Percentiles rank a stretch among this genome's conserved stretches.
These are phyloP conservation scores for Gasterosteus aculeatus DNA, from an alignment of 2,113 vertebrate species.

Conservation along the genomic window DNA sequence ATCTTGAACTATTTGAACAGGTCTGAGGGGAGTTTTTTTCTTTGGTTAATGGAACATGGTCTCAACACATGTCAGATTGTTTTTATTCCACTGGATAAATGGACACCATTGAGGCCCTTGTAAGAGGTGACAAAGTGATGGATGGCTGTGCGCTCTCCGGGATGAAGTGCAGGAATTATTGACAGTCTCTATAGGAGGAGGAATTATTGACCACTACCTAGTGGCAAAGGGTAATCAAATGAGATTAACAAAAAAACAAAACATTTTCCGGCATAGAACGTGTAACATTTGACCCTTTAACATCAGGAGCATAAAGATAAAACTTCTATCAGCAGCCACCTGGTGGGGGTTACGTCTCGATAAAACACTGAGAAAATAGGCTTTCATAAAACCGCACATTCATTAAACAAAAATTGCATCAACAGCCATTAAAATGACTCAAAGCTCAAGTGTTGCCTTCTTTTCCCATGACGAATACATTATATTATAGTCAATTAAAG, in stretches of 20 bases:
- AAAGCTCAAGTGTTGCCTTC: not conserved
- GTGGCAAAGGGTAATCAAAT: slow-evolving; percentile 74
- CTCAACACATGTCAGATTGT: slow-evolving; percentile 10
- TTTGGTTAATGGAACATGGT: not conserved
- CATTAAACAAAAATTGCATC: not conserved
- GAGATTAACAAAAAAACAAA: slow-evolving; percentile 59
- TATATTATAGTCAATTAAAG: not conserved
- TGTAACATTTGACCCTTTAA: slow-evolving; percentile 36
- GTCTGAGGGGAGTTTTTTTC: not conserved
- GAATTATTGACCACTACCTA: slow-evolving; percentile 71
- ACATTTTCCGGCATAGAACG: slow-evolving; percentile 43
- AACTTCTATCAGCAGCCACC: slow-evolving; percentile 6
- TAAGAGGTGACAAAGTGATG: slow-evolving; percentile 73
- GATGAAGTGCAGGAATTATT: slow-evolving; percentile 75
- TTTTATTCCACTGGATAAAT: slow-evolving; percentile 55
- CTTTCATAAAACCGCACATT: slow-evolving; percentile 8
- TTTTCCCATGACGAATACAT: not conserved
- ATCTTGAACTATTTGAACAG: not conserved
- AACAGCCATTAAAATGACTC: not conserved
- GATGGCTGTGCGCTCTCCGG: slow-evolving; percentile 55
- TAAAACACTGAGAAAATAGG: not conserved
- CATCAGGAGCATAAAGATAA: slow-evolving; percentile 18
- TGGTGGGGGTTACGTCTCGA: not conserved
- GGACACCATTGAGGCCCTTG: slow-evolving; percentile 56
- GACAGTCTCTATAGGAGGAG: slow-evolving; percentile 64